Evolutionary conservation across 1,140 invertebrate genomes (phyloP), one percentile per base, ranked within the genome.

Genomic region (Drusus annulatus): DNA sequence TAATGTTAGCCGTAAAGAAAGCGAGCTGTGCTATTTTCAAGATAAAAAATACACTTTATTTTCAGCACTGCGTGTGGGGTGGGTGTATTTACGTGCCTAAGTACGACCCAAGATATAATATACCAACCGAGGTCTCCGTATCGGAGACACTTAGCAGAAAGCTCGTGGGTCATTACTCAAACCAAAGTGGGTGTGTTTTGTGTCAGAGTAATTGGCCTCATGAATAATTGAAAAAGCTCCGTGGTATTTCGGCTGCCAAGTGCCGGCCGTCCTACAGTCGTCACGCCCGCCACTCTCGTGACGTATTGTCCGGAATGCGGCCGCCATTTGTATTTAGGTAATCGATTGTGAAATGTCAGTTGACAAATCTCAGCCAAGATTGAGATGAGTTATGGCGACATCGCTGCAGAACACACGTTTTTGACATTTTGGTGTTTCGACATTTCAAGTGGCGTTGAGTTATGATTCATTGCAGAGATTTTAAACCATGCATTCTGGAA

Each of bases 151-250:
- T 79, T 50, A 79, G 65, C 77, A 71, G 65, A 79, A 10, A 63
- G 52, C 31, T 45, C 13, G 36, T 45, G 28, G 50, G 19, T 15
- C 69, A 74, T 74, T 21, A 74, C 58, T 79, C 78, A 74, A 62
- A 62, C 52, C 69, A 25, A 79, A 79, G 78, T 79, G 68, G 78
- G 78, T 74, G 78, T 50, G 78, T 79, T 51, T 10, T 19, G 76
- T 52, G 62, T 79, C 65, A 23, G 36, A 50, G 56, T 74, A 79
- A 79, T 79, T 79, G 71, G 60, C 15, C 69, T 71, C 56, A 16
- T 62, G 78, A 31, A 62, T 56, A 74, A 19, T 21, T 21, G 54
- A 17, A 17, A 21, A 15, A 62, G 63, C 13, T 74, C 50, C 10
- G 50, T 21, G 10, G 19, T 25, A 19, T 50, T 28, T 54, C 50